Percentiles rank a stretch among this genome's conserved stretches.
phyloP scores from a whole-genome alignment of 37 sponge, comb jelly and placozoan species.

The Aphrocallistes beatrix region DNA sequence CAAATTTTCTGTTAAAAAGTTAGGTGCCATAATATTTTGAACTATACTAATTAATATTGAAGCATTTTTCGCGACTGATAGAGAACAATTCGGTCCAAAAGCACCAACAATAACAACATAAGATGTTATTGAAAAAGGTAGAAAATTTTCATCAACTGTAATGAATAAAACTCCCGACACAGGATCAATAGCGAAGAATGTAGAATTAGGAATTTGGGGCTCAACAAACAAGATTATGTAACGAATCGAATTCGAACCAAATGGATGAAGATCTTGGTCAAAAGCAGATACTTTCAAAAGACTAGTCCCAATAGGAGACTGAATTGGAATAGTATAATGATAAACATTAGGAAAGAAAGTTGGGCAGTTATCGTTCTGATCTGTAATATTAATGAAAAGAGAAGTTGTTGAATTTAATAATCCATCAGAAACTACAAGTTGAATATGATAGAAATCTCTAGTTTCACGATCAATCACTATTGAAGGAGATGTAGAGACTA shows the following conservation, averaged over 20 bases:
- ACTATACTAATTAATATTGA: background rate
- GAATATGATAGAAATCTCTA: background rate
- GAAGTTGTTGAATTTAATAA: background rate
- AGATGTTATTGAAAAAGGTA: background rate
- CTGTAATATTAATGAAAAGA: background rate
- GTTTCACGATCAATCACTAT: background rate
- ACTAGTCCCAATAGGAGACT: background rate
- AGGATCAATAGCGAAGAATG: background rate
- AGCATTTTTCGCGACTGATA: background rate
- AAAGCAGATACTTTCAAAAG: background rate
- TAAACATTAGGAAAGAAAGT: background rate
- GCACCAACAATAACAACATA: background rate
- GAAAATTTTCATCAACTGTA: background rate
- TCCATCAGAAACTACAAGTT: background rate
- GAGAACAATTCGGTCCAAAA: background rate
- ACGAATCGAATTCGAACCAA: background rate
- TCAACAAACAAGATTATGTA: background rate
- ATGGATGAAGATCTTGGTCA: background rate
- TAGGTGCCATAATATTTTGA: background rate
- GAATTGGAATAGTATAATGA: background rate
- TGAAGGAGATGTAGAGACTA: background rate
- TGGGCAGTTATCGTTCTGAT: conserved; percentile 7
- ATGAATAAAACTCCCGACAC: background rate
- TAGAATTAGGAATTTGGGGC: background rate
- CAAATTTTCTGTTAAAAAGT: background rate